Conservation (phyloP, 2,797 vertebrate species). For the Momotus momota region DNA sequence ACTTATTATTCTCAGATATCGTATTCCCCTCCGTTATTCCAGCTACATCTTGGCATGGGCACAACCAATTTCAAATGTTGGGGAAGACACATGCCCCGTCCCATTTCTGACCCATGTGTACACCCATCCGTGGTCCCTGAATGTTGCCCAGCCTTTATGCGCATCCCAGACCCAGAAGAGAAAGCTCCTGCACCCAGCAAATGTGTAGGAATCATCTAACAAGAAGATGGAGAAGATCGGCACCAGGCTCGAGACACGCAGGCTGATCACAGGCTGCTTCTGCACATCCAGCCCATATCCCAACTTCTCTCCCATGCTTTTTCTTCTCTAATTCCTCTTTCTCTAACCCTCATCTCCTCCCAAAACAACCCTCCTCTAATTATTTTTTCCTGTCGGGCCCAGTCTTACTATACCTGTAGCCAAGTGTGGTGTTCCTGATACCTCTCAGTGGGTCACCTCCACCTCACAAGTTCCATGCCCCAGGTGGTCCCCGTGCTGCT, state of each 20-base stretch:
- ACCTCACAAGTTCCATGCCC: neutral
- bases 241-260: neutral
- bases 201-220: neutral
- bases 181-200: neutral
- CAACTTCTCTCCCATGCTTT: neutral
- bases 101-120: fast-evolving
- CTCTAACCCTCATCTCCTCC: neutral
- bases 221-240: neutral
- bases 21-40: neutral
- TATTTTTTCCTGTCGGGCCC: neutral
- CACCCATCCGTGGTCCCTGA: fast-evolving
- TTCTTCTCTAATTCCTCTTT: neutral
- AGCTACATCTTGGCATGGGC: neutral
- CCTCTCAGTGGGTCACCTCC: neutral
- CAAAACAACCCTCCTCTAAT: neutral
- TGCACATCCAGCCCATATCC: neutral
- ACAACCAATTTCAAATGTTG: neutral
- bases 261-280: neutral
- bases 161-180: neutral
- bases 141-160: neutral
- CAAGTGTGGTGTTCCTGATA: neutral
- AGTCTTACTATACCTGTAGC: neutral
- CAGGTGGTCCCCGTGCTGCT: neutral
- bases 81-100: neutral
- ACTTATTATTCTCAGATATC: neutral